A percentile compares a stretch with the other conserved stretches of the same genome.
Evolutionary conservation across 2,113 vertebrate species (phyloP).

Genomic region (Phrynosoma platyrhinos): DNA sequence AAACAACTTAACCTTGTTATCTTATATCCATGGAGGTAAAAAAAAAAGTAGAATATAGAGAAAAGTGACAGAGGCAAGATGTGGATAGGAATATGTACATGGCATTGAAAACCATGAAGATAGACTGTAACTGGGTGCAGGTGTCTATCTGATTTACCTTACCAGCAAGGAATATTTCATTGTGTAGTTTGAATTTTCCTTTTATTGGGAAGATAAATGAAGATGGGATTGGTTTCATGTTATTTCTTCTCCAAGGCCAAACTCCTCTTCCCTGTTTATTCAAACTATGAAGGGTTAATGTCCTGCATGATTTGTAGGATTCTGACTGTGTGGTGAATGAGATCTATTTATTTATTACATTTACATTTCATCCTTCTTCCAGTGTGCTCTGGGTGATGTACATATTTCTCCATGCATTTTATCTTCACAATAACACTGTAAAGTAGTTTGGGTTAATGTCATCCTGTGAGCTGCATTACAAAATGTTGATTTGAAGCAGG

Average conservation of each 20-base stretch:
- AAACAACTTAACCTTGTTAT: conserved; percentile 26
- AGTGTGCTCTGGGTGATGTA: neutral
- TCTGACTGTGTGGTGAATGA: too few species aligned
- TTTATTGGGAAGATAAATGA: neutral
- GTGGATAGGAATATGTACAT: neutral
- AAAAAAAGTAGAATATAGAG: neutral
- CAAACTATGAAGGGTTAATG: neutral
- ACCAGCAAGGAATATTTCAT: neutral
- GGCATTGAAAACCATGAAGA: neutral
- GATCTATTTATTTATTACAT: neutral
- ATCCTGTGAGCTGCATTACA: neutral
- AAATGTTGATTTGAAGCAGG: neutral
- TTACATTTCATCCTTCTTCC: neutral
- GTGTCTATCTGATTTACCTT: neutral
- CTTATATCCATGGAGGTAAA: neutral
- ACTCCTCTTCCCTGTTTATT: neutral
- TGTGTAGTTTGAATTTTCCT: neutral
- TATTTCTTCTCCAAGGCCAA: neutral
- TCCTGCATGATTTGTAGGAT: neutral
- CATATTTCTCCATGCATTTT: neutral
- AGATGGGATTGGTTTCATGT: neutral
- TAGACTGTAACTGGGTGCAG: neutral
- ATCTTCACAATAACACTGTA: neutral
- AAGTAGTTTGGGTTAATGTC: neutral
- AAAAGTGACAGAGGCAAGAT: neutral